These are phyloP conservation scores for Caenorhabditis sp. DNA, from an alignment of 2,888 invertebrate genomes.

Conservation along the genomic window DNA sequence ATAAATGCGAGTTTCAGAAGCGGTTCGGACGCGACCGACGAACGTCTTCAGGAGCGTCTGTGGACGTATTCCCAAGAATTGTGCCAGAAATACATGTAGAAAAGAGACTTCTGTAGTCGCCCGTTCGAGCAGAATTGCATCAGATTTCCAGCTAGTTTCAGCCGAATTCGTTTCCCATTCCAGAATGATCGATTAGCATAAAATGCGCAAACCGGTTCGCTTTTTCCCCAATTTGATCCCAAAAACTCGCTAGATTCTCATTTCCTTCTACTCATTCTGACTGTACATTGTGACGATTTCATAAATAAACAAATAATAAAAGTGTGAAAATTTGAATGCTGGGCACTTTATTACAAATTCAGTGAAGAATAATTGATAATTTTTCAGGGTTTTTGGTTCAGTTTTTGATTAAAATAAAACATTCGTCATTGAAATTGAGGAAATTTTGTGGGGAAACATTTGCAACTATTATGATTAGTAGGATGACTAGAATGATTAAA, in stretches of 20 bases:
- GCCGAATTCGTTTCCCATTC: constrained; percentile 25
- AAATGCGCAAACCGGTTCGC: constrained; percentile 60
- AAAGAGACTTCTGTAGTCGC: background rate
- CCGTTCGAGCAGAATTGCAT: background rate
- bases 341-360: constrained; percentile 16
- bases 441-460: background rate
- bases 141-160: constrained; percentile 25
- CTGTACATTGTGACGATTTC: constrained; percentile 49
- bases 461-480: background rate
- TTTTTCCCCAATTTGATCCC: constrained; percentile 19
- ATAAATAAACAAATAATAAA: constrained; percentile 38
- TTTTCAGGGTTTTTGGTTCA: background rate
- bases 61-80: constrained; percentile 74
- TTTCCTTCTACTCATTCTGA: constrained; percentile 15
- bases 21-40: constrained; percentile 77
- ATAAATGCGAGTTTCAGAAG: too few relatives aligned
- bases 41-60: constrained; percentile 79
- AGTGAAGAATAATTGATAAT: background rate
- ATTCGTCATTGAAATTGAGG: background rate
- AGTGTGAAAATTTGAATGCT: constrained; percentile 3
- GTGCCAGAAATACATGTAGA: constrained; percentile 67
- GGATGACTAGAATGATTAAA: constrained; percentile 12
- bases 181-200: constrained; percentile 50
- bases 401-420: constrained; percentile 27
- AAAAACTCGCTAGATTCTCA: constrained; percentile 27